Evolutionary conservation across 2,797 vertebrate species (phyloP), one percentile per base, ranked within the genome.

Genomic region (Cephalopachus bancanus): DNA sequence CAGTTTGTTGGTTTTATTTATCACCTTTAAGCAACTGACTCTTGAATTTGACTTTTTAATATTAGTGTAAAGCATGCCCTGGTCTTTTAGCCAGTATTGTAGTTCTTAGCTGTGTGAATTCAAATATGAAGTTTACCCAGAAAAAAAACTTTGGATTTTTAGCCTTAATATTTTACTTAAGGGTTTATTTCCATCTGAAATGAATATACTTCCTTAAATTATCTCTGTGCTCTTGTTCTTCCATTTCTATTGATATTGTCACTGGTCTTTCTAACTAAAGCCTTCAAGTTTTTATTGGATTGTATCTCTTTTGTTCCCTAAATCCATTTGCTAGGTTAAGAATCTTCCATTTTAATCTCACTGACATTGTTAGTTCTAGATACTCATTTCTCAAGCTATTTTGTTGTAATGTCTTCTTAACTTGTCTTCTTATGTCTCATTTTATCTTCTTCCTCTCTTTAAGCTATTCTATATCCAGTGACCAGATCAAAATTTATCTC

Each of bases 321-420:
- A 69, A 72, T 86, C 10, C 26, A 49, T 92, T 87, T 0, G 17
- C 28, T 49, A 88, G n/a, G 28, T 75, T 53, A 84, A 22, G 33
- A 22, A 26, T 93, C 71, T 87, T 83, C 59, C 6, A 62, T 74
- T 33, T 83, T 83, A 62, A 28, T 67, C 24, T 59, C 49, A 60
- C 24, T 74, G 55, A 55, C 44, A 37, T 19, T 89, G 17, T 83
- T 57, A 92, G 33, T 92, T 89, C 37, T 69, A 64, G 81, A 44
- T 69, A 53, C 15, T 89, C 28, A 62, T 78, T 89, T 89, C 75
- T 97, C 67, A 92, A 57, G 37, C 24, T 94, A 3, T 81, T 11
- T 81, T 81, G n/a, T 67, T 94, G 9, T 78, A 81, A 22, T 33
- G 64, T 33, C 20, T 91, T 88, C 28, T 44, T 91, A 26, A 67